A percentile compares a stretch with the other conserved stretches of the same genome.
Conservation (phyloP, 2,888 invertebrate genomes). For the Iselma pallidipennis region DNA sequence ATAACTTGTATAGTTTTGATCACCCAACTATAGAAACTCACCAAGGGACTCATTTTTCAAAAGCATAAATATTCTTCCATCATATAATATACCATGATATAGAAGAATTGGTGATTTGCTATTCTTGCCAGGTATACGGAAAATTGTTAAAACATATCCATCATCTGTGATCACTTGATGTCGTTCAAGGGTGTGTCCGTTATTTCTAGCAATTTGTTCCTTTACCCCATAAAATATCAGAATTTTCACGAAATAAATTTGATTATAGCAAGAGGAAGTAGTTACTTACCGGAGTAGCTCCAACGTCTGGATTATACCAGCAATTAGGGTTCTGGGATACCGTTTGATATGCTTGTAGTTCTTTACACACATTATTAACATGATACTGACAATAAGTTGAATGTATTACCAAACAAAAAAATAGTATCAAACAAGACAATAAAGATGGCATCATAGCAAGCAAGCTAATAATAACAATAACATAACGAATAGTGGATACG, state of each 20-base stretch:
- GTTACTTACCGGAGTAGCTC: slow-evolving; percentile 43
- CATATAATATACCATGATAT: not conserved
- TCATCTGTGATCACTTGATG: too few relatives aligned
- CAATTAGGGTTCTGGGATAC: slow-evolving; percentile 27
- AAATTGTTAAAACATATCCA: too few relatives aligned
- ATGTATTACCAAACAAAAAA: too few relatives aligned
- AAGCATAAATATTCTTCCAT: not conserved
- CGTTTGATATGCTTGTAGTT: slow-evolving; percentile 25
- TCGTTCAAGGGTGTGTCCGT: not conserved
- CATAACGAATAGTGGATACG: too few relatives aligned
- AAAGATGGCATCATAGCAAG: too few relatives aligned
- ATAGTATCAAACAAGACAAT: too few relatives aligned
- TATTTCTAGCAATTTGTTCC: not conserved
- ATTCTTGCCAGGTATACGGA: too few relatives aligned
- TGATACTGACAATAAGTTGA: too few relatives aligned
- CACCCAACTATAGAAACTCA: not conserved
- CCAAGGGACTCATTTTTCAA: not conserved
- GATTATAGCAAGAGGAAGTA: not conserved
- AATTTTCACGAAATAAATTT: not conserved
- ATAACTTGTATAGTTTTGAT: not conserved
- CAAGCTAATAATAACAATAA: too few relatives aligned
- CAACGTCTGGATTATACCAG: slow-evolving; percentile 41
- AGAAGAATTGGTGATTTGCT: not conserved
- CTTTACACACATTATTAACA: slow-evolving; percentile 22
- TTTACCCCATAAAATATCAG: not conserved